Evolutionary conservation across 2,113 vertebrate genomes (phyloP).

Genomic region (Sterna hirundo): DNA sequence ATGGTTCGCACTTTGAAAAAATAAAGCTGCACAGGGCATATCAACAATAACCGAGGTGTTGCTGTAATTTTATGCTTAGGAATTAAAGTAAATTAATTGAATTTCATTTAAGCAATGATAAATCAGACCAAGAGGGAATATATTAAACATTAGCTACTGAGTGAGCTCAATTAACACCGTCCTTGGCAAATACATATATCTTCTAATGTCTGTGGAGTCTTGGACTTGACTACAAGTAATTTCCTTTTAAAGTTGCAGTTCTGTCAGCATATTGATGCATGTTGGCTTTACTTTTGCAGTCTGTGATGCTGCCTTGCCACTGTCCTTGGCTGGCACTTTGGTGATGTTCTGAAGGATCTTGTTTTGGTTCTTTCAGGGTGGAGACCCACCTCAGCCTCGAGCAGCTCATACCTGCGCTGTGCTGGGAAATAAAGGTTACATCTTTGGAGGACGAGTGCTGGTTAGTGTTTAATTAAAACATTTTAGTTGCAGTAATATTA

Average conservation of each 20-base stretch:
- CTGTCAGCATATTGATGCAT: not conserved
- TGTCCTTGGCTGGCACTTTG: not conserved
- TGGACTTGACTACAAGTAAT: not conserved
- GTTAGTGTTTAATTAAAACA: conserved; percentile 72
- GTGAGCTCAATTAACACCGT: not conserved
- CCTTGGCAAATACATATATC: not conserved
- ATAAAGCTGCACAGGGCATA: not conserved
- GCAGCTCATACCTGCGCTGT: conserved; percentile 88
- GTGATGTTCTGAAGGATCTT: not conserved
- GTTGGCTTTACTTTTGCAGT: not conserved
- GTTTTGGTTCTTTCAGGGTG: conserved; percentile 76
- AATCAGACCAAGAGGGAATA: not conserved
- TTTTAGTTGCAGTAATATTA: not conserved
- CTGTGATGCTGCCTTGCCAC: not conserved
- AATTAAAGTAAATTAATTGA: not conserved
- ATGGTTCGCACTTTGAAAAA: not conserved
- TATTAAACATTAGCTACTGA: not conserved
- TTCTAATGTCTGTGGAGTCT: not conserved
- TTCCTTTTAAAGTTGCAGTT: not conserved
- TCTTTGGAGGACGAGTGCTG: conserved; percentile 93
- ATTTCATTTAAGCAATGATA: not conserved
- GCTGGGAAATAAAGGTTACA: conserved; percentile 85
- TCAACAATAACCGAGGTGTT: not conserved
- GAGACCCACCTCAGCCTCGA: conserved; percentile 85
- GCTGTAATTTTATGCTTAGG: not conserved